A percentile compares a stretch with the other conserved stretches of the same genome.
These are phyloP conservation scores for Eretmochelys imbricata DNA, from an alignment of 2,113 vertebrate species.

Conservation along the genomic window DNA sequence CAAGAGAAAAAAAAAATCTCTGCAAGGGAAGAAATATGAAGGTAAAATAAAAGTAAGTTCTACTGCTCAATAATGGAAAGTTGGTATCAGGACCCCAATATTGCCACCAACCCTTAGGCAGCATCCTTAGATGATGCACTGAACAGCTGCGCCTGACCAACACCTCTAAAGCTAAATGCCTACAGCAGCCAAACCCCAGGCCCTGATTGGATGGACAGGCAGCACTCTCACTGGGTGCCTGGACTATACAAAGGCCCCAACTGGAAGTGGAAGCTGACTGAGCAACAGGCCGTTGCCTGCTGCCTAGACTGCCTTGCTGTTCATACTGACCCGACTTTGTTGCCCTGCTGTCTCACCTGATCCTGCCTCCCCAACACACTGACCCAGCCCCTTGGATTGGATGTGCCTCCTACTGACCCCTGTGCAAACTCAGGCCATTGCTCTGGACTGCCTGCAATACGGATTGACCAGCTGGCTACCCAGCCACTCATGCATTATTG, in stretches of 20 bases:
- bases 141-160: neutral
- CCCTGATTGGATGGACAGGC: neutral
- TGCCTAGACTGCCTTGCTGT: neutral
- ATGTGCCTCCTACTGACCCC: neutral
- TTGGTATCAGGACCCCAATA: neutral
- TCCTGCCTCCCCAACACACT: neutral
- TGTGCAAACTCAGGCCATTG: neutral
- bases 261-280: neutral
- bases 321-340: neutral
- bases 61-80: neutral
- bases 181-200: neutral
- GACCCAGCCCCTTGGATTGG: neutral
- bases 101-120: neutral
- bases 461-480: neutral
- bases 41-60: slow-evolving; percentile 50
- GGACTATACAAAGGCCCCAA: neutral
- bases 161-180: neutral
- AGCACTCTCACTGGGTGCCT: neutral
- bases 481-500: neutral
- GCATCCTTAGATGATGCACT: neutral
- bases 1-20: neutral
- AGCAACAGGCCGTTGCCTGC: neutral
- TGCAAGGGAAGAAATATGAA: slow-evolving; percentile 59
- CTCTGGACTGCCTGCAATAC: neutral
- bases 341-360: neutral